Evolutionary conservation across 2,888 invertebrate species (phyloP), one percentile per base, ranked within the genome.

Genomic region (Dynastes grantii): DNA sequence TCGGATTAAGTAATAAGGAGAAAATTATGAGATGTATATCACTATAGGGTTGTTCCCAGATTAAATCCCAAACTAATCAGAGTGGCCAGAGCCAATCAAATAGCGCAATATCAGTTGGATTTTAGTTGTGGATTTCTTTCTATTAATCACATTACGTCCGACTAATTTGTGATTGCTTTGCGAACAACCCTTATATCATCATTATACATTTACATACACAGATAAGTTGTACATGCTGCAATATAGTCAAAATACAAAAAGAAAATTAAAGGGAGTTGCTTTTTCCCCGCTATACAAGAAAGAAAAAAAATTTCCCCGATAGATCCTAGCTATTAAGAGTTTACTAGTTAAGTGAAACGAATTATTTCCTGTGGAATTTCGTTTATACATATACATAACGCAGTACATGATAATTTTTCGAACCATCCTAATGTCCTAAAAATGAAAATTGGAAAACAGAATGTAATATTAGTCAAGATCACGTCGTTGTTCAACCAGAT

Each of bases 1-100:
- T 29, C 22, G 5, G 29, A 61, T 11, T 61, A 61, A 27, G n/a
- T 67, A 67, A 67, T 64, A 67, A 67, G 65, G 5, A 61, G 8
- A 58, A 58, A 58, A 58, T 16, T 2, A 16, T 58, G 61, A 61
- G 11, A 61, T 11, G 11, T 61, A 61, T 3, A 29, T 2, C 16
- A 55, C 16, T 16, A 16, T 16, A 16, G 16, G 16, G 16, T 16
- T 16, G 16, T 16, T 16, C 16, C 16, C 16, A 16, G 16, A 16
- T 16, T 16, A 16, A 16, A 16, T 16, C 16, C 16, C 16, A 16
- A 16, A 16, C 16, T 16, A 16, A 16, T 16, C 16, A 16, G 16
- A 16, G 16, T 16, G 16, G 16, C 16, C 16, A 16, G 16, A 16
- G 16, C 16, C 16, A 16, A 16, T 16, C 16, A 16, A 16, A 16